Conservation (phyloP, 2,888 invertebrate genomes). For the Dolichopus griseipennis region DNA sequence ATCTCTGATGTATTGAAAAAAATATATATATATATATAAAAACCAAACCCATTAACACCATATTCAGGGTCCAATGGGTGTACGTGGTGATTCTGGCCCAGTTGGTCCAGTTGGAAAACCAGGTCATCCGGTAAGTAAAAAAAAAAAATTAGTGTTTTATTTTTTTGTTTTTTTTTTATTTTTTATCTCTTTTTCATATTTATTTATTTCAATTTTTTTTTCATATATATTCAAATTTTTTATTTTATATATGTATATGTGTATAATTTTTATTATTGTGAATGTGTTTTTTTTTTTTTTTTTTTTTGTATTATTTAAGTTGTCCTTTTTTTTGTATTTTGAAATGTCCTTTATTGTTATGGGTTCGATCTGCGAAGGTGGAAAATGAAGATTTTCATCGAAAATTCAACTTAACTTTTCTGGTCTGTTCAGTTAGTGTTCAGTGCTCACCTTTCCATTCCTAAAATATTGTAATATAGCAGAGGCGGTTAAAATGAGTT, state of each 20-base stretch:
- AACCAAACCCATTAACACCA: background rate
- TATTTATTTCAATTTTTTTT: background rate
- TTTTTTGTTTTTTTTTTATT: constrained; percentile 19
- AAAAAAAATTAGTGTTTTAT: constrained; percentile 24
- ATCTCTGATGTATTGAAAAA: background rate
- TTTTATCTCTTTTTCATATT: background rate
- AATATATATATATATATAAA: no score
- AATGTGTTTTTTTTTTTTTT: background rate
- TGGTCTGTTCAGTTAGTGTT: no score
- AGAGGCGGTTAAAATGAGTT: no score
- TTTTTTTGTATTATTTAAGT: background rate
- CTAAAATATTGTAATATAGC: no score
- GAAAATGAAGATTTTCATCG: no score
- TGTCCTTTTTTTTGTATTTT: background rate
- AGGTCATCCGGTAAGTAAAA: constrained; percentile 41
- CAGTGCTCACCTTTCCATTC: no score
- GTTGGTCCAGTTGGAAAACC: constrained; percentile 42
- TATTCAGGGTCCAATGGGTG: constrained; percentile 42
- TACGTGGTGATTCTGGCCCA: constrained; percentile 42
- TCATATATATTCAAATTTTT: background rate
- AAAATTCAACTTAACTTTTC: no score
- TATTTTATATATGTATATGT: no score
- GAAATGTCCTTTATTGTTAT: background rate
- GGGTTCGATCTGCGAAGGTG: no score
- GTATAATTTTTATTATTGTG: no score